These are phyloP conservation scores for Pteria penguin DNA, from an alignment of 2,888 invertebrate genomes.

Conservation along the genomic window DNA sequence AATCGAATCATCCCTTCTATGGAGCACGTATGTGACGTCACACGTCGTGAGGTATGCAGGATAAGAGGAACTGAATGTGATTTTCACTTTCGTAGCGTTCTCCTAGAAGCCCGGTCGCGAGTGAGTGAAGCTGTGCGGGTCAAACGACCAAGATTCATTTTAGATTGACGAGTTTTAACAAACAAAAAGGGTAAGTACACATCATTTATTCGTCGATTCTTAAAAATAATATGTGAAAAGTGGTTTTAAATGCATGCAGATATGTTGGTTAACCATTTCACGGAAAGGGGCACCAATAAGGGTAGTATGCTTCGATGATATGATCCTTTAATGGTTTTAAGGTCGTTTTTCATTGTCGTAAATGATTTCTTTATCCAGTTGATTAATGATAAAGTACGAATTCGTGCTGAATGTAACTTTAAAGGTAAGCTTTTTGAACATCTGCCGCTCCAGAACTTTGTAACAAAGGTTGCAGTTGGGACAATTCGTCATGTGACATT, in stretches of 20 bases:
- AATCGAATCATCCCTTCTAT: conserved; percentile 40
- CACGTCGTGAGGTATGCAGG: conserved; percentile 46
- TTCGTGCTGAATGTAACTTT: too few relatives aligned
- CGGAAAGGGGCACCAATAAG: background rate
- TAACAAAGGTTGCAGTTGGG: too few relatives aligned
- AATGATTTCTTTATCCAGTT: too few relatives aligned
- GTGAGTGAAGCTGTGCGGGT: conserved; percentile 36
- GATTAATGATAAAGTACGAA: too few relatives aligned
- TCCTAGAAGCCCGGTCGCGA: conserved; percentile 51
- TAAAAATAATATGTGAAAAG: too few relatives aligned
- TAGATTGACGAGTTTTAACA: conserved; percentile 33
- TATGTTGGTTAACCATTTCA: background rate
- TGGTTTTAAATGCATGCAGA: too few relatives aligned
- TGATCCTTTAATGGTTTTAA: too few relatives aligned
- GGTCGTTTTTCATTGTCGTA: too few relatives aligned
- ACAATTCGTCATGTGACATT: too few relatives aligned
- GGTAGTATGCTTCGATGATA: background rate
- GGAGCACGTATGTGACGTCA: conserved; percentile 52
- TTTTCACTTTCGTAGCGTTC: conserved; percentile 57
- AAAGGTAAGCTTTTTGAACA: too few relatives aligned
- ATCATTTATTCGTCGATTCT: background rate
- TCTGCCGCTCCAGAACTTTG: too few relatives aligned
- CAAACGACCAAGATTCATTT: conserved; percentile 32
- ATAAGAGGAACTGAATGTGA: conserved; percentile 37
- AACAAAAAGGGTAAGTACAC: conserved; percentile 39